Evolutionary conservation across 2,113 vertebrate species (phyloP).

Genomic region (Mellivora capensis): DNA sequence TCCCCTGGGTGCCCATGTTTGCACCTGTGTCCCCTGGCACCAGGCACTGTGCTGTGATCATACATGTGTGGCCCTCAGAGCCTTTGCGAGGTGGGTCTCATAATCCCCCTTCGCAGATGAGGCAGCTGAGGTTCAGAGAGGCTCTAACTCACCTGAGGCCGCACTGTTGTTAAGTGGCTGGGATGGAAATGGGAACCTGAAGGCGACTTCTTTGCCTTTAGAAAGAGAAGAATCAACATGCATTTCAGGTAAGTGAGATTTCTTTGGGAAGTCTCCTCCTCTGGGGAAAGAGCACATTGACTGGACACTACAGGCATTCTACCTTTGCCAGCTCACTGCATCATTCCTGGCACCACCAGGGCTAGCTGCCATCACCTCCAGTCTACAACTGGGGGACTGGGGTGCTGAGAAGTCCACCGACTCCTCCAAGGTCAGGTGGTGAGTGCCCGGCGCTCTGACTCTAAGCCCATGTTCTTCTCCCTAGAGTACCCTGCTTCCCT

Average conservation of each 20-base stretch:
- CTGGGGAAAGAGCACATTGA: neutral
- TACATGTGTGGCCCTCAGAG: rapidly evolving
- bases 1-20: neutral
- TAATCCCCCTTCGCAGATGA: neutral
- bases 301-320: neutral
- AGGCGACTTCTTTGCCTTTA: neutral
- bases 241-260: neutral
- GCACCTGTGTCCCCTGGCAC: rapidly evolving
- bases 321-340: neutral
- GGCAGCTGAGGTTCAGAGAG: neutral
- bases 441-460: neutral
- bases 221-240: neutral
- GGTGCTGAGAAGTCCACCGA: neutral
- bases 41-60: neutral
- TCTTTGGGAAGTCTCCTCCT: neutral
- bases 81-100: neutral
- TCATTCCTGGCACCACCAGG: neutral
- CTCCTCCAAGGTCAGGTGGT: neutral
- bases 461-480: neutral
- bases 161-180: neutral
- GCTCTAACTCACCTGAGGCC: neutral
- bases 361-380: neutral
- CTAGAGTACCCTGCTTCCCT: neutral
- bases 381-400: neutral
- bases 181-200: neutral